phyloP scores from a whole-genome alignment of 1,140 invertebrate genomes.

The Gerris buenoi region DNA sequence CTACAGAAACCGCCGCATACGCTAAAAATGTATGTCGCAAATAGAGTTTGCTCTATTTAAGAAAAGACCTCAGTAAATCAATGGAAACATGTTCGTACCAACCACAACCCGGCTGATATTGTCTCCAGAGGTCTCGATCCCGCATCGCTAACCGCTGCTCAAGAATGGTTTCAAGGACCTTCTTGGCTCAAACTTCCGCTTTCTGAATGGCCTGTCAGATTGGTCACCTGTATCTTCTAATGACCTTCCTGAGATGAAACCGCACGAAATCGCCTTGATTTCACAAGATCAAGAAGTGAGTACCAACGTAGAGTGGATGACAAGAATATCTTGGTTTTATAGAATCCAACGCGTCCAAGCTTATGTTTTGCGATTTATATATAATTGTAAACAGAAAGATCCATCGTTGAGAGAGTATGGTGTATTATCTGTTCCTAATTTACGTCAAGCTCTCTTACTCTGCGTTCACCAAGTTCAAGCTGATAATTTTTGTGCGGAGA shows the following conservation, averaged over 20 bases:
- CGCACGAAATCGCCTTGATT: not conserved
- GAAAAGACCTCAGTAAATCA: not conserved
- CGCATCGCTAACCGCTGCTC: not conserved
- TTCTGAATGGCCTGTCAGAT: not conserved
- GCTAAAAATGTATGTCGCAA: not conserved
- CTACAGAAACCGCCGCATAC: not conserved
- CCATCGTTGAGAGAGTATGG: not conserved
- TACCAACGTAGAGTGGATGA: not conserved
- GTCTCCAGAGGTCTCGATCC: not conserved
- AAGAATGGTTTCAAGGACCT: not conserved
- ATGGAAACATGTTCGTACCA: not conserved
- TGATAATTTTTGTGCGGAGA: no score
- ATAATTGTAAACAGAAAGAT: not conserved
- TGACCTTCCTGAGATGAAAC: not conserved
- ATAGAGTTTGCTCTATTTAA: not conserved
- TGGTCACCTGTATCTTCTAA: not conserved
- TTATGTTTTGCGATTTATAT: not conserved
- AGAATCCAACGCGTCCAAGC: not conserved
- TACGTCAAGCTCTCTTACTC: no score
- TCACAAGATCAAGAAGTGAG: not conserved
- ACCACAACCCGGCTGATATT: not conserved
- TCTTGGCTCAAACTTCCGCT: not conserved
- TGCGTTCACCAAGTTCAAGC: no score
- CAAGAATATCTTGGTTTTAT: not conserved
- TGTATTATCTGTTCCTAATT: not conserved